Conservation (phyloP, 1,140 invertebrate genomes). For the Diuraphis noxia region DNA sequence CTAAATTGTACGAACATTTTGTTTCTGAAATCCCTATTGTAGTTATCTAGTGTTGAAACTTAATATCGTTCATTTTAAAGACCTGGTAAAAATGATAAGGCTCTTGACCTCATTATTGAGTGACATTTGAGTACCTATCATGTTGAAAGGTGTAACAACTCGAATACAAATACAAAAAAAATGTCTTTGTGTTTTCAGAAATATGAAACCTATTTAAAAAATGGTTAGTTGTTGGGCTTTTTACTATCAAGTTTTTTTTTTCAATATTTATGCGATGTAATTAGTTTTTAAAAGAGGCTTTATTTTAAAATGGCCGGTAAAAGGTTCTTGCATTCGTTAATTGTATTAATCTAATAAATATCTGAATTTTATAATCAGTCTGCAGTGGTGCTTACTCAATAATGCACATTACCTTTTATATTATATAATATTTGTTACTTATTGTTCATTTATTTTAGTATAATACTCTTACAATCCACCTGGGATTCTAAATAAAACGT, state of each 20-base stretch:
- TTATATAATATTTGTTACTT: too few relatives aligned
- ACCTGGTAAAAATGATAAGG: background rate
- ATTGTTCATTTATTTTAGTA: too few relatives aligned
- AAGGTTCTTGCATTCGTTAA: too few relatives aligned
- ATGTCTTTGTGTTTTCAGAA: background rate
- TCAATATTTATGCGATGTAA: background rate
- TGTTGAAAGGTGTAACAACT: background rate
- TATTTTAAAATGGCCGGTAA: background rate
- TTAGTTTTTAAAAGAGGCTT: background rate
- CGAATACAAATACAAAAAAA: background rate
- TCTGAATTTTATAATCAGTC: background rate
- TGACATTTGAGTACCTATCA: background rate
- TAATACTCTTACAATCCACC: too few relatives aligned
- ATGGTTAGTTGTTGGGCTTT: background rate
- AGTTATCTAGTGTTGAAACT: background rate
- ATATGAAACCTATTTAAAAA: background rate
- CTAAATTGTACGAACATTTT: background rate
- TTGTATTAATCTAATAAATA: background rate
- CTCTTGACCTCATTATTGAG: slow-evolving; percentile 15
- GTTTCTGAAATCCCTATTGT: background rate
- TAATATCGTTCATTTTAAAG: background rate
- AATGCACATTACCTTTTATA: too few relatives aligned
- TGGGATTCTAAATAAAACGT: too few relatives aligned
- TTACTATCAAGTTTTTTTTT: background rate
- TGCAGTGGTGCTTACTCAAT: too few relatives aligned